Evolutionary conservation across 2,113 vertebrate genomes (phyloP), one percentile per base, ranked within the genome.

Genomic region (Glaucomys volans): DNA sequence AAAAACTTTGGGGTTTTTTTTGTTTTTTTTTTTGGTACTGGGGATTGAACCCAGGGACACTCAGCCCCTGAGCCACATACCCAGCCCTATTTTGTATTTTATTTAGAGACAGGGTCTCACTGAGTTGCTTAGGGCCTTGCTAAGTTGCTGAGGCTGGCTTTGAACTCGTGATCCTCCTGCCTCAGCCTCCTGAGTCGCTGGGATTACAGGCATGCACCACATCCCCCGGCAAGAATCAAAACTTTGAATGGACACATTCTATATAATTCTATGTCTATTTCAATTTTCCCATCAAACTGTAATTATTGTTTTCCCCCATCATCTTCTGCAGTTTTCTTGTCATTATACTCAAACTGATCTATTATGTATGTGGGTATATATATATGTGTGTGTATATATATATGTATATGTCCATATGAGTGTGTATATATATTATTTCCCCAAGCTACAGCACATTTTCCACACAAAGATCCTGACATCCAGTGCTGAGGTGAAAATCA

Each of bases 251-350:
- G 54, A 94, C n/a, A 42, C 40, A 75, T 71, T 88, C 37, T 35
- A 66, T 26, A 64, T 44, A 50, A 80, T 26, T 81, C 62, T 80
- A 40, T 81, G 32, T 80, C 37, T 59, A 30, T 92, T 84, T 93
- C 30, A 37, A 37, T 87, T 92, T 69, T 80, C 20, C 69, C 40
- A 62, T 69, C 24, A 50, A 84, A 75, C 62, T 72, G 62, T 72
- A 42, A 93, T 85, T 80, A 26, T 57, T 52, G 18, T n/a, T 90
- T 84, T 8, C 35, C 87, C 35, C 26, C 17, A 6, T 32, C 67
- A 52, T 66, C 84, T 62, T 87, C 75, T 83, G 4, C 40, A 62
- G 42, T 85, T 85, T 72, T 30, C 30, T 88, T 69, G 93, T 97
- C 17, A 40, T 87, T 57, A n/a, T 26, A 13, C 10, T 69, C 32